phyloP scores from a whole-genome alignment of 2,113 vertebrate genomes.

The Cryptomyrus ogoouensis region DNA sequence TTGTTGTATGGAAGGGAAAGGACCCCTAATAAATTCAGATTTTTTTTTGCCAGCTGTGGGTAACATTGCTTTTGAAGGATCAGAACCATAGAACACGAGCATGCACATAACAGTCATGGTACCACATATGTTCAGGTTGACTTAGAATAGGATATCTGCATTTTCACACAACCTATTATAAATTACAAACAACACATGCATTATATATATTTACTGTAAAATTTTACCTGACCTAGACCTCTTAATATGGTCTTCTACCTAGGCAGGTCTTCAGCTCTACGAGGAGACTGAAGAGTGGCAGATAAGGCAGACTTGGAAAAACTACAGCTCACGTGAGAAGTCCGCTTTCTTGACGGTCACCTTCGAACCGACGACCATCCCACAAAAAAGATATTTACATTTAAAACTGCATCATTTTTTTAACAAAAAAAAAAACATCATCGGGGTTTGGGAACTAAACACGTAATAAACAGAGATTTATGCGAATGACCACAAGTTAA shows the following conservation, averaged over 20 bases:
- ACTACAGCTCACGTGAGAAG: neutral
- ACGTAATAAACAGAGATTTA: neutral
- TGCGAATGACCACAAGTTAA: neutral
- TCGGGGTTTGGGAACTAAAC: neutral
- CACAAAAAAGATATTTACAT: neutral
- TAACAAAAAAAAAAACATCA: neutral
- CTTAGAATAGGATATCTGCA: neutral
- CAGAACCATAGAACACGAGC: neutral
- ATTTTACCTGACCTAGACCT: neutral
- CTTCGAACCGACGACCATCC: neutral
- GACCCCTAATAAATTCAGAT: neutral
- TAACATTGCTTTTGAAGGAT: neutral
- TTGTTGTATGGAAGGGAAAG: neutral
- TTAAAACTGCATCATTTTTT: neutral
- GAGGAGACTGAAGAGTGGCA: neutral
- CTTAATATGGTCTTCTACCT: neutral
- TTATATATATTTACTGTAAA: neutral
- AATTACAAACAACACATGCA: neutral
- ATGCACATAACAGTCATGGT: neutral
- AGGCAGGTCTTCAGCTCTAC: neutral
- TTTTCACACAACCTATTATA: neutral
- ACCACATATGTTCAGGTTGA: neutral
- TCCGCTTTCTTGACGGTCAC: neutral
- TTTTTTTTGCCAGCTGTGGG: neutral
- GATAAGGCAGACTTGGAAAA: neutral